These are phyloP conservation scores for Xestia ashworthii DNA, from an alignment of 2,888 invertebrate species.

Conservation along the genomic window DNA sequence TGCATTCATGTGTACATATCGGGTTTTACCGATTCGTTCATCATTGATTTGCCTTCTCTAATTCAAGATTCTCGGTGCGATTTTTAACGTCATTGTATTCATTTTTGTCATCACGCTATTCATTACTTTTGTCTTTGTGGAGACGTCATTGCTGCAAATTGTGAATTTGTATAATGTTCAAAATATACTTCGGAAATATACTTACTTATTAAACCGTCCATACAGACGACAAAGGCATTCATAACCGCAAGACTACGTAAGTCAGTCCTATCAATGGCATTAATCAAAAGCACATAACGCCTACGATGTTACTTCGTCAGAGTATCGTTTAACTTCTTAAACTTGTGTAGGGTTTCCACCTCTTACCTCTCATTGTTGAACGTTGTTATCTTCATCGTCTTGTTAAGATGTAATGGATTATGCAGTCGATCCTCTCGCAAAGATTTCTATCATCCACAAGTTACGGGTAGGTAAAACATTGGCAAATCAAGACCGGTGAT, in stretches of 20 bases:
- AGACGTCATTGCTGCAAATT: slow-evolving; percentile 40
- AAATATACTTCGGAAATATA: slow-evolving; percentile 18
- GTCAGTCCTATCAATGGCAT: slow-evolving; percentile 49
- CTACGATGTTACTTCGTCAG: slow-evolving; percentile 45
- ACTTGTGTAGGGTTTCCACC: slow-evolving; percentile 49
- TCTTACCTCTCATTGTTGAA: slow-evolving; percentile 40
- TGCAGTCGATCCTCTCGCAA: slow-evolving; percentile 21
- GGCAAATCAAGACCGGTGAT: slow-evolving; percentile 11
- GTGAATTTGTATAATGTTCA: slow-evolving; percentile 24
- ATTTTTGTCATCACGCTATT: slow-evolving; percentile 31
- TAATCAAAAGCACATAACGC: slow-evolving; percentile 59
- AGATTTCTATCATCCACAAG: slow-evolving; percentile 2
- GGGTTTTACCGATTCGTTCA: slow-evolving; percentile 64
- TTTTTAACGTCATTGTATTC: slow-evolving; percentile 36
- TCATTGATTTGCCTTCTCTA: slow-evolving; percentile 30
- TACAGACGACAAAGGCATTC: slow-evolving; percentile 34
- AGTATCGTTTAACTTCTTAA: slow-evolving; percentile 45
- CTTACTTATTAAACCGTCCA: slow-evolving; percentile 30
- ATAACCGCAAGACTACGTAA: slow-evolving; percentile 44
- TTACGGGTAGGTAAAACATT: slow-evolving; percentile 15
- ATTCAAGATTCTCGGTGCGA: slow-evolving; percentile 45
- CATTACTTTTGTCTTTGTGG: slow-evolving; percentile 28
- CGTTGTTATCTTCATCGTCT: slow-evolving; percentile 36
- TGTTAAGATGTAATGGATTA: slow-evolving; percentile 45
- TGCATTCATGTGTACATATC: slow-evolving; percentile 25